These are phyloP conservation scores for Myotis myotis DNA, from an alignment of 2,797 vertebrate genomes.

Conservation along the genomic window DNA sequence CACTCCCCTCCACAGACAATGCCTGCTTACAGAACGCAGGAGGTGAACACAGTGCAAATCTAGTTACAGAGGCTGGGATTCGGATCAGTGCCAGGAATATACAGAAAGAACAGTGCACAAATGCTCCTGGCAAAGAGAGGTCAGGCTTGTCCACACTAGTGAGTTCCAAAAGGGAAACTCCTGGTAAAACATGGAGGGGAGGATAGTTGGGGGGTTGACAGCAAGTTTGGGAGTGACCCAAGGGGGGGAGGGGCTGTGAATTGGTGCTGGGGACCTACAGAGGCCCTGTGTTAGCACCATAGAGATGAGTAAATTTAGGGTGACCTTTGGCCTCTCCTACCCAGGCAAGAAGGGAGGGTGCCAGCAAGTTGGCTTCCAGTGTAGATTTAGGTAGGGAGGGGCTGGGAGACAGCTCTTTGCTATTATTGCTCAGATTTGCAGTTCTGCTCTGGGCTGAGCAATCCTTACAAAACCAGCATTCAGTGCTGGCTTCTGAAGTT, in stretches of 20 bases:
- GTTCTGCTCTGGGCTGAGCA: background rate
- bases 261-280: background rate
- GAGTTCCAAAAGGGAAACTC: background rate
- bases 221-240: background rate
- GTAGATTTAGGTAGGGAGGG: background rate
- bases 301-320: background rate
- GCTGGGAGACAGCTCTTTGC: background rate
- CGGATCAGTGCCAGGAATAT: background rate
- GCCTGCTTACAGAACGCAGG: background rate
- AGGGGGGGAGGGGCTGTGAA: background rate
- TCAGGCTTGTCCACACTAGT: background rate
- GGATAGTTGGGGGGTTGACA: background rate
- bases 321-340: background rate
- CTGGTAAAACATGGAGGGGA: fast-evolving
- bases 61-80: background rate
- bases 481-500: background rate
- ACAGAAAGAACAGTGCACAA: background rate
- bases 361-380: conserved; percentile 22
- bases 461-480: background rate
- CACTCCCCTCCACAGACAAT: background rate
- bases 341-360: background rate
- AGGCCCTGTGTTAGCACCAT: background rate
- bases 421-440: background rate
- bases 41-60: background rate
- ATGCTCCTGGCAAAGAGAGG: background rate